Evolutionary conservation across 2,113 vertebrate genomes (phyloP).

Genomic region (Tursiops truncatus): DNA sequence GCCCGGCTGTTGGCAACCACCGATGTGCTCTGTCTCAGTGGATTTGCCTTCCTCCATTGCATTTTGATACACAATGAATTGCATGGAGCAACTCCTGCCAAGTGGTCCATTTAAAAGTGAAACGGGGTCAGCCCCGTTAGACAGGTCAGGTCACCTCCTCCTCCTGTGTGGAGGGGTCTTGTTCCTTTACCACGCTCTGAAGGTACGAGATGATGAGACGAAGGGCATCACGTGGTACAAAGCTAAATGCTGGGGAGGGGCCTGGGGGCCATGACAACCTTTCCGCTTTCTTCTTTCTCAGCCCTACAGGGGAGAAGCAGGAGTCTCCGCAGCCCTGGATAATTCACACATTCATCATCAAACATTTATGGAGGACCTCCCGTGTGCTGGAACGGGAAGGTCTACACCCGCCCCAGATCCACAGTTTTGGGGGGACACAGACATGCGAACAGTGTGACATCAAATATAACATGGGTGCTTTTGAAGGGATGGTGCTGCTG

Average conservation of each 20-base stretch:
- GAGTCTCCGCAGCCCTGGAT: not conserved
- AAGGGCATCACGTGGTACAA: rapidly evolving
- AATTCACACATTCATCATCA: not conserved
- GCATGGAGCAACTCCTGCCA: not conserved
- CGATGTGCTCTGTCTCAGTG: rapidly evolving
- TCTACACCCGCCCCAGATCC: rapidly evolving
- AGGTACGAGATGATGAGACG: rapidly evolving
- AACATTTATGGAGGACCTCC: not conserved
- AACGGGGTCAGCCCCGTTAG: not conserved
- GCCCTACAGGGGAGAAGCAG: not conserved
- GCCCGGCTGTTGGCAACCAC: not conserved
- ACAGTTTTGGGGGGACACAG: rapidly evolving
- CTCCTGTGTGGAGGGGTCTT: not conserved
- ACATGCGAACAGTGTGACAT: rapidly evolving
- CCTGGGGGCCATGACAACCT: rapidly evolving
- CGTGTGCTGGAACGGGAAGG: not conserved
- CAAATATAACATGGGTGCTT: rapidly evolving
- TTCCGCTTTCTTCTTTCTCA: not conserved
- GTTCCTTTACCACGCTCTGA: rapidly evolving
- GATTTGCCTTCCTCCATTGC: not conserved
- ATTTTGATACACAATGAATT: not conserved
- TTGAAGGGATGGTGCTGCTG: not conserved
- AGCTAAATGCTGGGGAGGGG: not conserved
- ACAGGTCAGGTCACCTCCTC: not conserved
- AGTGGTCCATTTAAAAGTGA: not conserved